Percentiles rank a stretch among this genome's conserved stretches.
Evolutionary conservation across 2,113 vertebrate genomes (phyloP).

Genomic region (Craseonycteris thonglongyai): DNA sequence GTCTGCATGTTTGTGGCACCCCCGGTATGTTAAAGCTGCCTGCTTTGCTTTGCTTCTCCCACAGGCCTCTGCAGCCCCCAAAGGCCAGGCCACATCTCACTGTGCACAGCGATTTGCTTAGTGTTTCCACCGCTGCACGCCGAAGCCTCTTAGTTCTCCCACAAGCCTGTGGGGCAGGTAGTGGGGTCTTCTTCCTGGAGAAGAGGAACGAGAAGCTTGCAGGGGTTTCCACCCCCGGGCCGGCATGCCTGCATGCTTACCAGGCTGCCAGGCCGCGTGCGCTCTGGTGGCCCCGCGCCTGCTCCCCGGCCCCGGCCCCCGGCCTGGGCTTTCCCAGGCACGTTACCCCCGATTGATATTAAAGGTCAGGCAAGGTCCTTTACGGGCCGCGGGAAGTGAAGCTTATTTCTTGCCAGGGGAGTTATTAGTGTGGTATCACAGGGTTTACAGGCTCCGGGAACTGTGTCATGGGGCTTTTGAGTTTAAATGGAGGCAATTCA

Average conservation of each 20-base stretch:
- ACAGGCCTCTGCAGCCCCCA: accelerated
- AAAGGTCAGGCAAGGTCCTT: constrained; percentile 54
- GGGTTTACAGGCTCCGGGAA: constrained; percentile 58
- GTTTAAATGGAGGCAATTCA: constrained; percentile 61
- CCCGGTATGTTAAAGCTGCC: neutral
- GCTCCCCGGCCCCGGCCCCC: neutral
- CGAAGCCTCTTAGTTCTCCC: neutral
- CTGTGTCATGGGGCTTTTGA: constrained; percentile 46
- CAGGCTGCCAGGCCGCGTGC: neutral
- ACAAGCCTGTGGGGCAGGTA: accelerated
- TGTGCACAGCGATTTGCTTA: too few species aligned
- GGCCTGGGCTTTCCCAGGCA: constrained; percentile 8
- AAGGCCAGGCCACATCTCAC: accelerated
- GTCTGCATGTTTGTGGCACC: too few species aligned
- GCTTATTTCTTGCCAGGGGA: constrained; percentile 60
- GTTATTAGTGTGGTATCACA: constrained; percentile 59
- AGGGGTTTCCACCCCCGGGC: accelerated
- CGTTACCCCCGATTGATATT: constrained; percentile 18
- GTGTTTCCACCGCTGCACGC: neutral
- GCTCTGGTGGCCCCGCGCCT: neutral
- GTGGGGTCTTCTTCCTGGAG: neutral
- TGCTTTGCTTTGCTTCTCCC: neutral
- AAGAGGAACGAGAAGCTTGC: neutral
- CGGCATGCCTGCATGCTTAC: neutral
- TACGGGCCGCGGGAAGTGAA: constrained; percentile 26